A percentile compares a stretch with the other conserved stretches of the same genome.
These are phyloP conservation scores for Equus przewalskii DNA, from an alignment of 2,113 vertebrate species.

Conservation along the genomic window DNA sequence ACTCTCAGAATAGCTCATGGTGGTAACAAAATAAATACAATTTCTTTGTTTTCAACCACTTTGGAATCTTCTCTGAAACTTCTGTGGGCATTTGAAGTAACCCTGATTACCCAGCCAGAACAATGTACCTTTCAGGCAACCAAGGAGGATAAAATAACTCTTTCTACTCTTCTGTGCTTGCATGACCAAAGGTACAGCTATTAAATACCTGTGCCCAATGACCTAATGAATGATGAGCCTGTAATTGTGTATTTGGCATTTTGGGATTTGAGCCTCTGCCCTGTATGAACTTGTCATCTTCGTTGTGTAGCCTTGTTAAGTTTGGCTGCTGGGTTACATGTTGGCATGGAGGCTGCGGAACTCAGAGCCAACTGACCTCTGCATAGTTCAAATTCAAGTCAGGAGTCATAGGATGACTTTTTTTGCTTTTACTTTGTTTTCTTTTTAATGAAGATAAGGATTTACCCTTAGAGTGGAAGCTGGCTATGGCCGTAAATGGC, in stretches of 20 bases:
- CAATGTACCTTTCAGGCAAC: conserved; percentile 73
- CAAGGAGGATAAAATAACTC: conserved; percentile 61
- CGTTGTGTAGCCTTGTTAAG: conserved; percentile 52
- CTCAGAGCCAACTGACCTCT: conserved; percentile 56
- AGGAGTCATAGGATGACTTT: neutral
- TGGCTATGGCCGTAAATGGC: neutral
- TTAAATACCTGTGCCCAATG: conserved; percentile 64
- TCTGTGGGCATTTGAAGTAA: conserved; percentile 76
- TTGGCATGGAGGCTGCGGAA: neutral
- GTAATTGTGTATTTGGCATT: neutral
- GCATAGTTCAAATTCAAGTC: neutral
- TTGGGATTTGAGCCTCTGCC: conserved; percentile 61
- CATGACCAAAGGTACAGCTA: conserved; percentile 73
- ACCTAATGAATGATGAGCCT: conserved; percentile 56
- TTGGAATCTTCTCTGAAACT: conserved; percentile 72
- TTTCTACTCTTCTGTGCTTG: conserved; percentile 58
- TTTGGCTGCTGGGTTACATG: conserved; percentile 43
- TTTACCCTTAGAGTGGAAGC: neutral
- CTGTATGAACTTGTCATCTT: conserved; percentile 77
- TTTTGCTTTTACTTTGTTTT: neutral
- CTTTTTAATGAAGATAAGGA: neutral
- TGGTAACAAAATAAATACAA: conserved; percentile 69
- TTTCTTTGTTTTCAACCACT: conserved; percentile 74
- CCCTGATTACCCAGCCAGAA: conserved; percentile 59
- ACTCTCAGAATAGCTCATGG: conserved; percentile 53